A percentile compares a stretch with the other conserved stretches of the same genome.
These are phyloP conservation scores for Volucella bombylans DNA, from an alignment of 2,888 invertebrate species.

Conservation along the genomic window DNA sequence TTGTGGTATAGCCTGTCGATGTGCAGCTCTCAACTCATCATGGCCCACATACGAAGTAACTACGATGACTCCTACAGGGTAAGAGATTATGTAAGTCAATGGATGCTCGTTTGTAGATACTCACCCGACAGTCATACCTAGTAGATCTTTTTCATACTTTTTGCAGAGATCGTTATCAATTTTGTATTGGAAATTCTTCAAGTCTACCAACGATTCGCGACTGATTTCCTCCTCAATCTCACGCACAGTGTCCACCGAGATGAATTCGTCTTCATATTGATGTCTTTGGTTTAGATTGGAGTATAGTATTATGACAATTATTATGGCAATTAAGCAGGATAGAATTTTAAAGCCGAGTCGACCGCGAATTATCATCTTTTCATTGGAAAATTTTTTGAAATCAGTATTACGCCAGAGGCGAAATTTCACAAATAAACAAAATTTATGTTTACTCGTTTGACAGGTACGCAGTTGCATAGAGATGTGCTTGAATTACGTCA, in stretches of 20 bases:
- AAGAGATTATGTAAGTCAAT: constrained; percentile 22
- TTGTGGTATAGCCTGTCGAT: constrained; percentile 86
- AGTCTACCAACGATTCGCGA: constrained; percentile 76
- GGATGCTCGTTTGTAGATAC: constrained; percentile 11
- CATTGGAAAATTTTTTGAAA: constrained; percentile 33
- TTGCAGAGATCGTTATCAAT: constrained; percentile 78
- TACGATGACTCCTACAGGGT: constrained; percentile 83
- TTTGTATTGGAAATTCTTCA: constrained; percentile 78
- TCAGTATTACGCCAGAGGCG: constrained; percentile 5
- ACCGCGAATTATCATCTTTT: constrained; percentile 80
- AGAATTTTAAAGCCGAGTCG: constrained; percentile 77
- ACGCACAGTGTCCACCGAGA: constrained; percentile 72
- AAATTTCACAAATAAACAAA: constrained; percentile 59
- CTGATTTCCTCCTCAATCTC: constrained; percentile 54
- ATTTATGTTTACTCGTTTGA: constrained; percentile 43
- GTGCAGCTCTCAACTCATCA: constrained; percentile 87
- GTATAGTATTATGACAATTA: constrained; percentile 78
- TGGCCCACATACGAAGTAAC: constrained; percentile 91
- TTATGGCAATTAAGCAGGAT: constrained; percentile 76
- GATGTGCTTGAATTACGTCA: constrained; percentile 19
- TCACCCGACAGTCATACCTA: constrained; percentile 76
- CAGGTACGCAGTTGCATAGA: constrained; percentile 28
- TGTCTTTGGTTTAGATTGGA: constrained; percentile 76
- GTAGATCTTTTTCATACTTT: constrained; percentile 76
- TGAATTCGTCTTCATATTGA: constrained; percentile 77